Evolutionary conservation across 2,888 invertebrate genomes (phyloP), one percentile per base, ranked within the genome.

Genomic region (Aphodius sticticus): DNA sequence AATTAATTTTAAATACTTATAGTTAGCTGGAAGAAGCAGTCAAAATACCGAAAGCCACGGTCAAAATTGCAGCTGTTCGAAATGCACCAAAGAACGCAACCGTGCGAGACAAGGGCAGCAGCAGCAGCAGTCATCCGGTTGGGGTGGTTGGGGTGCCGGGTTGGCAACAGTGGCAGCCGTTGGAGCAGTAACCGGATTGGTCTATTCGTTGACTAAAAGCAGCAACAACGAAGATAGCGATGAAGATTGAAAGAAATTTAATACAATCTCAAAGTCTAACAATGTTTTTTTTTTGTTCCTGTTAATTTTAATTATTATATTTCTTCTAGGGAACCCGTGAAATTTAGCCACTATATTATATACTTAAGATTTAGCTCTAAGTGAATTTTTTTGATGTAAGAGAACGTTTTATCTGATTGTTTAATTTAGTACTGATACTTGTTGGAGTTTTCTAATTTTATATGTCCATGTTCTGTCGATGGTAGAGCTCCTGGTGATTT

Each of bases 131-230:
- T 36, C 74, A 1, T 26, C 74, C 14, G 14, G 36, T n/a, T 74
- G 74, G 74, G 74, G 74, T 9, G 37, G 5, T 14, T 72, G n/a
- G 6, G 72, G 72, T 16, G 72, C 35, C 9, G 74, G 74, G 26
- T n/a, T 37, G 15, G 74, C 74, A 36, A 37, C 74, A 36, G 74
- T 74, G n/a, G 74, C 36, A n/a, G 74, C n/a, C 6, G 6, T 74
- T 35, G 16, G 6, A 7, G 74, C 74, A 74, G 37, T 26, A 7
- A 35, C 36, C 4, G 74, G 74, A 4, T 14, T 74, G 6, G 74
- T 35, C 35, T 74, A 74, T 9, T 35, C 74, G n/a, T 9, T 74
- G 15, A 36, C 74, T 2, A 26, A 26, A 35, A n/a, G n/a, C 6
- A 36, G 36, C n/a, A 74, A 74, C 37, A 35, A 74, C 6, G 37